phyloP scores from a whole-genome alignment of 2,113 vertebrate genomes.

The Aleadryas rufinucha region DNA sequence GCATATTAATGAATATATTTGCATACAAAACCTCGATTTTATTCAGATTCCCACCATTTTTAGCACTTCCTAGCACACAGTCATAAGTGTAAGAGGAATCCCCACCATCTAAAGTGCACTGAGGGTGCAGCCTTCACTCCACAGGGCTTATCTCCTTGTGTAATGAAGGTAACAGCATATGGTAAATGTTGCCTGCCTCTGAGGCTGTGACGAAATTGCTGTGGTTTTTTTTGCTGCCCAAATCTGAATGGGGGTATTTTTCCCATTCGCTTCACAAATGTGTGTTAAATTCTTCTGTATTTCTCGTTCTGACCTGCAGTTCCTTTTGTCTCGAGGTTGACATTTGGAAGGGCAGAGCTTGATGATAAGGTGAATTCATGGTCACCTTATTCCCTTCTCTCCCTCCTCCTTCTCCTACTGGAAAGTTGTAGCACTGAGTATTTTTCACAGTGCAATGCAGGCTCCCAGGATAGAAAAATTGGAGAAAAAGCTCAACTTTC shows the following conservation, averaged over 20 bases:
- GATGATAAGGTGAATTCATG: neutral
- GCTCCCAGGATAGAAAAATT: fast-evolving
- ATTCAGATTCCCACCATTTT: neutral
- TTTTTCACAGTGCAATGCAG: neutral
- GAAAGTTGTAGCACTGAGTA: neutral
- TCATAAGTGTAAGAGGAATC: neutral
- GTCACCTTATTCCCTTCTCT: neutral
- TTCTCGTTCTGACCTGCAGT: neutral
- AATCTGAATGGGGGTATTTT: neutral
- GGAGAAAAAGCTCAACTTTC: neutral
- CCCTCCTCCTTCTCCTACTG: neutral
- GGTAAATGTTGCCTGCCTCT: slow-evolving; percentile 1
- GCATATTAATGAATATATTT: neutral
- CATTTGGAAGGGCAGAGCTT: neutral
- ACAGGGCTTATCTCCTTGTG: neutral
- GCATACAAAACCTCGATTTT: neutral
- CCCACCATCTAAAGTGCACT: neutral
- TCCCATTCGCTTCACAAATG: neutral
- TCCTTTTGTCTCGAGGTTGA: neutral
- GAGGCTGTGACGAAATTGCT: neutral
- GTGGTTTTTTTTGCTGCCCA: neutral
- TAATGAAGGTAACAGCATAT: neutral
- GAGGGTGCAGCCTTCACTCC: neutral
- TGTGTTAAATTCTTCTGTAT: neutral
- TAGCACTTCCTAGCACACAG: neutral